phyloP scores from a whole-genome alignment of 1,140 invertebrate species.

The Hyphantria cunea region DNA sequence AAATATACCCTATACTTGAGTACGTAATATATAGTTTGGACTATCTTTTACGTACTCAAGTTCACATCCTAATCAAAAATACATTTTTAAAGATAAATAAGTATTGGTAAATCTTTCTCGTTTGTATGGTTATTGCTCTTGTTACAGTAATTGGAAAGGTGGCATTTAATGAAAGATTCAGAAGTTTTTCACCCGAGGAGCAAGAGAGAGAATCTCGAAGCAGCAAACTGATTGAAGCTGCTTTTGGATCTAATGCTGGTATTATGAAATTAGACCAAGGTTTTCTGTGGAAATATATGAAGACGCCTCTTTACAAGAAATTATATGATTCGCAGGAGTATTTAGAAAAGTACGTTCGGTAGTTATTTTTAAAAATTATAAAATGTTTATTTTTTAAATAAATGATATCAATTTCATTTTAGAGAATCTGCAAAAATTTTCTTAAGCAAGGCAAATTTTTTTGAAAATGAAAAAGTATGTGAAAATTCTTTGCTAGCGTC shows the following conservation, averaged over 20 bases:
- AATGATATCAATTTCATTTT: slow-evolving; percentile 30
- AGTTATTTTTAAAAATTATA: neutral
- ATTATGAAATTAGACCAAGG: slow-evolving; percentile 91
- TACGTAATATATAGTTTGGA: too few species aligned
- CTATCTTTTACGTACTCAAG: too few species aligned
- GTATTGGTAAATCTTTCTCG: too few species aligned
- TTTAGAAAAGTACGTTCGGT: slow-evolving; percentile 87
- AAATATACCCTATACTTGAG: too few species aligned
- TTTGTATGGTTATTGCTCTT: neutral
- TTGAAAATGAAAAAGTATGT: slow-evolving; percentile 50
- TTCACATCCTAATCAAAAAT: too few species aligned
- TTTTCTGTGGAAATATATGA: slow-evolving; percentile 87
- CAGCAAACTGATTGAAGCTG: slow-evolving; percentile 87
- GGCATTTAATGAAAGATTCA: slow-evolving; percentile 85
- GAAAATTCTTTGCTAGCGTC: slow-evolving; percentile 82
- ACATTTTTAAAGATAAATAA: too few species aligned
- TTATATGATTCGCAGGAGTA: slow-evolving; percentile 86
- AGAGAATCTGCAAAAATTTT: slow-evolving; percentile 88
- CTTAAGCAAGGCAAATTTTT: slow-evolving; percentile 81
- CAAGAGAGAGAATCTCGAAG: slow-evolving; percentile 83
- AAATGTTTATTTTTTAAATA: neutral
- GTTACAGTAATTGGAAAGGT: slow-evolving; percentile 87
- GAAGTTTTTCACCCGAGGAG: slow-evolving; percentile 85
- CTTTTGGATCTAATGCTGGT: slow-evolving; percentile 86
- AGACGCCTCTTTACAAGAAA: slow-evolving; percentile 88